phyloP scores from a whole-genome alignment of 2,888 invertebrate genomes.

The Drosophila leonis region DNA sequence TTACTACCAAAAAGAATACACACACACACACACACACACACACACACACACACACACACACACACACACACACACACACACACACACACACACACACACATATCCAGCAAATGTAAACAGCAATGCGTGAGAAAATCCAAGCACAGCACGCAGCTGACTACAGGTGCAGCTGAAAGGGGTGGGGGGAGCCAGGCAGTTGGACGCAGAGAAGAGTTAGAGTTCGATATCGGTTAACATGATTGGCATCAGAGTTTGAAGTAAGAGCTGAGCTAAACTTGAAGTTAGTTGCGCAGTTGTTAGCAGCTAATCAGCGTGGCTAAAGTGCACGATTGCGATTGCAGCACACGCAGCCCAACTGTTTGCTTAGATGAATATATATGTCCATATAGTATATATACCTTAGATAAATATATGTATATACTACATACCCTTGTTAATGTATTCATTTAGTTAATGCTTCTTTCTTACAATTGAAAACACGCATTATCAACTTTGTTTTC shows the following conservation, averaged over 20 bases:
- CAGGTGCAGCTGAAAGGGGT: slow-evolving; percentile 31
- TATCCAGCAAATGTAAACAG: slow-evolving; percentile 33
- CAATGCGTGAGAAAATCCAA: slow-evolving; percentile 75
- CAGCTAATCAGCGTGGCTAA: not conserved
- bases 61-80: slow-evolving; percentile 3
- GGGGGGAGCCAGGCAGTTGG: not conserved
- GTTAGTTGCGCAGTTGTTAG: not conserved
- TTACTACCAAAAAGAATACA: slow-evolving; percentile 25
- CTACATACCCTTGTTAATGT: not conserved
- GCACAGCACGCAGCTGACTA: slow-evolving; percentile 58
- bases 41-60: slow-evolving; percentile 3
- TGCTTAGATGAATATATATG: not conserved
- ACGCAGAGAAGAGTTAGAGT: not conserved
- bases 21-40: slow-evolving; percentile 3
- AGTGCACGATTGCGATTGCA: slow-evolving; percentile 5
- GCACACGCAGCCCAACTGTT: not conserved
- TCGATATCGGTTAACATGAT: not conserved
- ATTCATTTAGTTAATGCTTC: no score
- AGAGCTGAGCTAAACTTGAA: no score
- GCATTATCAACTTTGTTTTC: no score
- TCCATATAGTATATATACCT: no score
- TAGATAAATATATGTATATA: not conserved
- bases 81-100: not conserved
- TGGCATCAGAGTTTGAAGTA: not conserved
- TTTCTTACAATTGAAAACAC: no score